phyloP scores from a whole-genome alignment of 2,797 vertebrate species.

The Scolopax rusticola region DNA sequence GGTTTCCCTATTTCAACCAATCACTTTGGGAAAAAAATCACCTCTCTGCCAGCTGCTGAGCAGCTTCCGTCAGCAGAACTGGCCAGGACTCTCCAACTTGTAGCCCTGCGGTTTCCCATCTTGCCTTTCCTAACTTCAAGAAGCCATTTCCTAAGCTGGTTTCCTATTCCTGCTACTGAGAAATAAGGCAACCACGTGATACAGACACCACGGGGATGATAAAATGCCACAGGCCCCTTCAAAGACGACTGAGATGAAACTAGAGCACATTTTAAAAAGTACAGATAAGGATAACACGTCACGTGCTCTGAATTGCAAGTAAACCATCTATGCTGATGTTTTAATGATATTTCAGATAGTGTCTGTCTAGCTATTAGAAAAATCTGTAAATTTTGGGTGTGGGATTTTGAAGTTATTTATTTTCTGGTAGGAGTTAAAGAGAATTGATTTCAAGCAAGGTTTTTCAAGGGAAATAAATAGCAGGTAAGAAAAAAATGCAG shows the following conservation, averaged over 20 bases:
- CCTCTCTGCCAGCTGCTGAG: not conserved
- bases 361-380: slow-evolving; percentile 3
- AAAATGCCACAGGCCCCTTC: not conserved
- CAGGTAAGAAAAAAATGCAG: slow-evolving; percentile 58
- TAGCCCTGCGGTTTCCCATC: not conserved
- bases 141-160: not conserved
- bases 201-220: not conserved
- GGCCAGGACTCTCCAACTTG: not conserved
- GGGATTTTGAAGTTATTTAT: slow-evolving; percentile 3
- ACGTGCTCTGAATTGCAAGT: not conserved
- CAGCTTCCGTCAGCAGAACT: not conserved
- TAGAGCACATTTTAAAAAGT: not conserved
- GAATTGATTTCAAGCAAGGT: not conserved
- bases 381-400: not conserved
- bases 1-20: not conserved
- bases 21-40: not conserved
- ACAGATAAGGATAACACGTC: not conserved
- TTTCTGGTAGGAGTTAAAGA: not conserved
- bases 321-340: not conserved
- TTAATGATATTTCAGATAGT: not conserved
- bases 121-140: not conserved
- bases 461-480: slow-evolving; percentile 37
- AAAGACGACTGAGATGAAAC: not conserved
- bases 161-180: not conserved
- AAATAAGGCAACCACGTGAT: slow-evolving; percentile 44